A percentile compares a stretch with the other conserved stretches of the same genome.
These are phyloP conservation scores for Chinchilla lanigera DNA, from an alignment of 2,113 vertebrate species.

Conservation along the genomic window DNA sequence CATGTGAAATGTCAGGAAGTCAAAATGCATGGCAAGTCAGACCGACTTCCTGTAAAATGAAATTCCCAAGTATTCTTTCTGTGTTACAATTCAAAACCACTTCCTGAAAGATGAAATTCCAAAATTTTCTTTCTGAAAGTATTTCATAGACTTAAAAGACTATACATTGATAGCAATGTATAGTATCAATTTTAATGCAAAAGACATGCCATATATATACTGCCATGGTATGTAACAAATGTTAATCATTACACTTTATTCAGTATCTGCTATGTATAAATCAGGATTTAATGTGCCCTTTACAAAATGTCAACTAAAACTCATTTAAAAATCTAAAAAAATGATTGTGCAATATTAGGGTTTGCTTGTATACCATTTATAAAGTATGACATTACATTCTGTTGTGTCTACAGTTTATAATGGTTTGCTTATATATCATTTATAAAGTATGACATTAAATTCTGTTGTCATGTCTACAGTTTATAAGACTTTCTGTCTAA, in stretches of 20 bases:
- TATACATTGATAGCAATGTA: not conserved
- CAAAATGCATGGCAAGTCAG: not conserved
- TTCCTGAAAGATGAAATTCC: not conserved
- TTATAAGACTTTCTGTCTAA: not conserved
- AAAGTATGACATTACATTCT: not conserved
- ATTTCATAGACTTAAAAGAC: not conserved
- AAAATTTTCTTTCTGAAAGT: not conserved
- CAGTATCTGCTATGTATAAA: not conserved
- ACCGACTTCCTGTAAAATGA: not conserved
- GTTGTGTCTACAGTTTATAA: not conserved
- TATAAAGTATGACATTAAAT: slow-evolving; percentile 3
- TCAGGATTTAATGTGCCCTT: not conserved
- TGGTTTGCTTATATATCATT: not conserved
- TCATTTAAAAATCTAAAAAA: not conserved
- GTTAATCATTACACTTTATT: not conserved
- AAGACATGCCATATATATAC: not conserved
- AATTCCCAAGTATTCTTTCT: not conserved
- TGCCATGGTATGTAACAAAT: not conserved
- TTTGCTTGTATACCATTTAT: not conserved
- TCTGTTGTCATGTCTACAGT: not conserved
- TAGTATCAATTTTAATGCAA: not conserved
- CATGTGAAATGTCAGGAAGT: not conserved
- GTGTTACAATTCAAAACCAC: not conserved
- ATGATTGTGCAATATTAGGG: not conserved
- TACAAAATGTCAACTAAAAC: not conserved